Evolutionary conservation across 1,140 invertebrate genomes (phyloP), one percentile per base, ranked within the genome.

Genomic region (Drosophila pruinosa): DNA sequence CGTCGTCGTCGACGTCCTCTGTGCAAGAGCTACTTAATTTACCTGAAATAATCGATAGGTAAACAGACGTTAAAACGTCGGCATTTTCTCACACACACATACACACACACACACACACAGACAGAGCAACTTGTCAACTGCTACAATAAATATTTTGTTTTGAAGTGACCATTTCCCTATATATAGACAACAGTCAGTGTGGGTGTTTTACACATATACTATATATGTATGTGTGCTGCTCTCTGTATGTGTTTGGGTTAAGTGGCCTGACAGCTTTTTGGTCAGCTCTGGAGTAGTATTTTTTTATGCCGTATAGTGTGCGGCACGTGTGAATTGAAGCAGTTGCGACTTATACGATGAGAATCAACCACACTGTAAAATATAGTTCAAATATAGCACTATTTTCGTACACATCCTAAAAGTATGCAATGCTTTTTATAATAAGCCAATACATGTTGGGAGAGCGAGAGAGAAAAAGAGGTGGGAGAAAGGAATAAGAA

Each of bases 41-140:
- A 88, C 82, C 82, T 88, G 82, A 88, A 88, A 88, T 88, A 88
- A 88, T 88, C 82, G 82, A 88, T 88, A 89, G 83, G 82, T 88
- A 88, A 88, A 88, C 82, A 88, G 78, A 88, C 83, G 82, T 88
- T 88, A 78, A 88, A 88, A 82, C 76, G 82, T 75, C 68, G 68
- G 72, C 59, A 88, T 78, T 88, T 78, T 81, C 82, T 48, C 82
- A 81, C 74, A 80, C 53, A 56, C 41, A 63, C 26, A 54, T 15
- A 47, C 39, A 10, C 21, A 54, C 7, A 36, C 24, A 38, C 24
- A 36, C 14, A 54, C 12, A 12, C 22, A 58, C 21, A n/a, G n/a
- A n/a, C n/a, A n/a, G 41, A 24, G 53, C 76, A 74, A 68, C 70
- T 70, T 80, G 79, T 77, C 74, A 82, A 77, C 77, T 70, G 74